Conservation (phyloP, 2,797 vertebrate genomes). For the Sebastes dallii region DNA sequence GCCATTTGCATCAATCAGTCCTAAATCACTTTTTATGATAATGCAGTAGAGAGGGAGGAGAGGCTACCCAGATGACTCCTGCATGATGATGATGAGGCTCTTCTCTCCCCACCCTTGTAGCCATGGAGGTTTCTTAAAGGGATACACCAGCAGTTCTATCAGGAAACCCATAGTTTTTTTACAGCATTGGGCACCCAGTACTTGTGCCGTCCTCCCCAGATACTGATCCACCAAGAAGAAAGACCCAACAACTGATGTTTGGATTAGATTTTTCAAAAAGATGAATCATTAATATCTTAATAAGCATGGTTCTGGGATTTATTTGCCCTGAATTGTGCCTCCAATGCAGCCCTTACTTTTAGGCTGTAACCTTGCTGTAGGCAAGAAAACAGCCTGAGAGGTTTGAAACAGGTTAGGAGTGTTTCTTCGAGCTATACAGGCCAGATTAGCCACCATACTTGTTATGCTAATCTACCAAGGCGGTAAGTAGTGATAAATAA, state of each 20-base stretch:
- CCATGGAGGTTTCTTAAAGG: slow-evolving; percentile 59
- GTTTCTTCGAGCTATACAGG: neutral
- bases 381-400: neutral
- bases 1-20: slow-evolving; percentile 99
- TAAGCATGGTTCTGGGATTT: neutral
- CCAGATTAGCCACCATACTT: slow-evolving; percentile 8
- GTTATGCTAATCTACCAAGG: slow-evolving; percentile 8
- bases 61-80: slow-evolving; percentile 90
- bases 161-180: neutral
- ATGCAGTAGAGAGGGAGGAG: slow-evolving; percentile 90
- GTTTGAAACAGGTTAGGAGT: neutral
- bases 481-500: neutral
- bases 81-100: slow-evolving; percentile 86
- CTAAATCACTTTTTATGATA: slow-evolving; percentile 99
- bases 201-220: neutral
- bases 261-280: neutral
- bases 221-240: neutral
- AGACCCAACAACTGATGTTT: neutral
- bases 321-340: neutral
- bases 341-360: neutral
- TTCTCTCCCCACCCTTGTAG: slow-evolving; percentile 32
- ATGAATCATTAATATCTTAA: neutral
- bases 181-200: neutral
- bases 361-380: slow-evolving; percentile 1
- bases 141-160: slow-evolving; percentile 24